A percentile compares a stretch with the other conserved stretches of the same genome.
Conservation (phyloP, 2,888 invertebrate species). For the Eupithecia subfuscata region DNA sequence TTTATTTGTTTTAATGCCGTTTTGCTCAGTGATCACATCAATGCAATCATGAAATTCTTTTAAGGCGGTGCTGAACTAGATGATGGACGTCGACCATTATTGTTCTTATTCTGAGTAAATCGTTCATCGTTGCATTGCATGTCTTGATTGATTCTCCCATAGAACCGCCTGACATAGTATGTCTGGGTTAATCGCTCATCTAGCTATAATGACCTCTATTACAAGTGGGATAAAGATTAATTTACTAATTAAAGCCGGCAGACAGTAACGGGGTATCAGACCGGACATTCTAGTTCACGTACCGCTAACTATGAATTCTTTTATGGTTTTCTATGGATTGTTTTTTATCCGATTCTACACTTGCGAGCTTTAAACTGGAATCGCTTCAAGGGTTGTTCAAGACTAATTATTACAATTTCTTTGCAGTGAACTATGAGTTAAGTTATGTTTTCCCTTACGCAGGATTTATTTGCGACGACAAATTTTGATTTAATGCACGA, state of each 20-base stretch:
- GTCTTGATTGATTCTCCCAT: constrained; percentile 38
- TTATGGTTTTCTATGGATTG: constrained; percentile 40
- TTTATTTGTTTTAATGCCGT: not conserved
- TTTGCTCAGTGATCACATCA: not conserved
- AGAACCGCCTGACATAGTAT: constrained; percentile 34
- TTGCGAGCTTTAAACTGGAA: no score
- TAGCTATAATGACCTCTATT: constrained; percentile 50
- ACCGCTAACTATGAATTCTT: constrained; percentile 72
- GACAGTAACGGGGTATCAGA: constrained; percentile 71
- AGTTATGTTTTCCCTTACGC: no score
- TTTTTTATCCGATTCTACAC: constrained; percentile 34
- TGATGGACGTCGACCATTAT: not conserved
- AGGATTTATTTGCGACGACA: no score
- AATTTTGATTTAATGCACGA: no score
- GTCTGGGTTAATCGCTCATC: constrained; percentile 41
- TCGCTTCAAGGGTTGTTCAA: no score
- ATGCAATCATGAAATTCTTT: not conserved
- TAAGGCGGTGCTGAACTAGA: not conserved
- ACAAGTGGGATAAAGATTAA: constrained; percentile 52
- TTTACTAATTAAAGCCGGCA: constrained; percentile 72
- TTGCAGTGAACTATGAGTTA: no score
- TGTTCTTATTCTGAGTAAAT: not conserved
- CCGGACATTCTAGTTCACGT: constrained; percentile 77
- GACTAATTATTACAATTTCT: no score
- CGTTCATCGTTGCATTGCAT: constrained; percentile 14